These are phyloP conservation scores for Catagonus wagneri DNA, from an alignment of 2,113 vertebrate species.

Conservation along the genomic window DNA sequence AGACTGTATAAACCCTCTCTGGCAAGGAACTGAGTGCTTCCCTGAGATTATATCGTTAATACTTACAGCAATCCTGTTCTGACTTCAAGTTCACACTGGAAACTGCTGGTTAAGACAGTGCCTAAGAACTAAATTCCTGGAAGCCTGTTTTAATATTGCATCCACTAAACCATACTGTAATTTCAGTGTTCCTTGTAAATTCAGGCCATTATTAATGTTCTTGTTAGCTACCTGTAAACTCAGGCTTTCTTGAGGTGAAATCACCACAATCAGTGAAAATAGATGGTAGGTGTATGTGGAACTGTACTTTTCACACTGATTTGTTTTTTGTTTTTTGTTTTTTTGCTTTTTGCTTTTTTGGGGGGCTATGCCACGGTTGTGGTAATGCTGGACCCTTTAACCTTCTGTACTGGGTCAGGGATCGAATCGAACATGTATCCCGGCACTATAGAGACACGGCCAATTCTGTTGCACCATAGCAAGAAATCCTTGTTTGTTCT, in stretches of 20 bases:
- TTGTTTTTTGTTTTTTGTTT: neutral
- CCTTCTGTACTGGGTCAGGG: no score
- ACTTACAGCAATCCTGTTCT: neutral
- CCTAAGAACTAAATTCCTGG: neutral
- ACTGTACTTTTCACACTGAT: neutral
- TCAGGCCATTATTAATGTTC: conserved; percentile 42
- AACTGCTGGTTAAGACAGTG: neutral
- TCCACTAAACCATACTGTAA: neutral
- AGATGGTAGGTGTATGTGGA: neutral
- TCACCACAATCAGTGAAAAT: neutral
- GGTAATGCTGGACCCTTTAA: no score
- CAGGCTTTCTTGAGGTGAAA: neutral
- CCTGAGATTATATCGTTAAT: conserved; percentile 29
- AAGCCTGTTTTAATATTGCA: conserved; percentile 4
- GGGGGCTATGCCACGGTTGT: no score
- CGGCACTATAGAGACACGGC: no score
- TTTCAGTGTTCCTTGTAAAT: conserved; percentile 30
- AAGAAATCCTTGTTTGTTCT: neutral
- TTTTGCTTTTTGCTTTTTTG: no score
- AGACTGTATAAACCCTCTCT: neutral
- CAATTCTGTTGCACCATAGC: no score
- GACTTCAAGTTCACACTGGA: conserved; percentile 24
- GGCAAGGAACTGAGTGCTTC: conserved; percentile 17
- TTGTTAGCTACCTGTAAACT: conserved; percentile 10
- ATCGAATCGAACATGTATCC: no score